A percentile compares a stretch with the other conserved stretches of the same genome.
phyloP scores from a whole-genome alignment of 1,140 invertebrate species.

The Papilio polyxenes region DNA sequence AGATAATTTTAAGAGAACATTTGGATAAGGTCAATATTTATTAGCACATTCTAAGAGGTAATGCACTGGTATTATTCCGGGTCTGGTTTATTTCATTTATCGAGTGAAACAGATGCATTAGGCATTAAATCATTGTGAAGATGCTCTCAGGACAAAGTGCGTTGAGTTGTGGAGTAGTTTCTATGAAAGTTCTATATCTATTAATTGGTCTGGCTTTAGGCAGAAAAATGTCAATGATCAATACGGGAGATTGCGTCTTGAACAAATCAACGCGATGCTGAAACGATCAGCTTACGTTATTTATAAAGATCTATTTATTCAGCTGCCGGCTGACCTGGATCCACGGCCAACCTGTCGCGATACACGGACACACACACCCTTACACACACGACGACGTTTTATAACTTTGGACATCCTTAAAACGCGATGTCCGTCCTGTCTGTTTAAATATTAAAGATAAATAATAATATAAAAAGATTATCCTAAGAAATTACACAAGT shows the following conservation, averaged over 20 bases:
- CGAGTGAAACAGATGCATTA: not conserved
- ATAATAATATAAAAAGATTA: no score
- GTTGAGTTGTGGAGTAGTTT: not conserved
- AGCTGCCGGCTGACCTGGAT: slow-evolving; percentile 74
- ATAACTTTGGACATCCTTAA: slow-evolving; percentile 41
- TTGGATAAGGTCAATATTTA: not conserved
- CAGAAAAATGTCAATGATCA: slow-evolving; percentile 6
- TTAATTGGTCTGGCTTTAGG: not conserved
- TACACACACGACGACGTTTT: slow-evolving; percentile 29
- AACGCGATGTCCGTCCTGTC: not conserved
- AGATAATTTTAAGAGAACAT: not conserved
- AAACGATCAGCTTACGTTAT: slow-evolving; percentile 60
- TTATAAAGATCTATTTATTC: slow-evolving; percentile 78
- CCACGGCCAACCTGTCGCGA: slow-evolving; percentile 52
- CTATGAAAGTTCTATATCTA: not conserved
- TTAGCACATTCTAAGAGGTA: not conserved
- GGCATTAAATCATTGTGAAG: not conserved
- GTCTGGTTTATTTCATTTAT: not conserved
- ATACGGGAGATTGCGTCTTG: slow-evolving; percentile 44
- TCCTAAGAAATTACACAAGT: no score
- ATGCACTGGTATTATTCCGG: not conserved
- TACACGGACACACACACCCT: not conserved
- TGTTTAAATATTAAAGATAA: no score
- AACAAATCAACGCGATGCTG: slow-evolving; percentile 58
- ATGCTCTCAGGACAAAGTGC: not conserved